Evolutionary conservation across 2,113 vertebrate species (phyloP).

Genomic region (Mastomys natalensis): DNA sequence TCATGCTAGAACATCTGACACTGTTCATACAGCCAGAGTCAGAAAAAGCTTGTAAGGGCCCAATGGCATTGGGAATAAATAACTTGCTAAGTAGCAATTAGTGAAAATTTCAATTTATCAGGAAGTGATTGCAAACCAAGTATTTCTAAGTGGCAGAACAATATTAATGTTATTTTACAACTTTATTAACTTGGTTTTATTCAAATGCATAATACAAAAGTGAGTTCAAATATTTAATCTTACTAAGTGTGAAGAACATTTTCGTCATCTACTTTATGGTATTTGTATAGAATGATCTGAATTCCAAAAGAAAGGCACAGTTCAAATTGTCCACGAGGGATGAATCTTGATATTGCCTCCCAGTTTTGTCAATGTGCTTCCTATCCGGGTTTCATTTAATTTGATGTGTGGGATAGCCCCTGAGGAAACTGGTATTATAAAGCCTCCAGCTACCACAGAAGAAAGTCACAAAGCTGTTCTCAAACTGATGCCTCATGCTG

Average conservation of each 20-base stretch:
- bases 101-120: not conserved
- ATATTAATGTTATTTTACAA: constrained; percentile 33
- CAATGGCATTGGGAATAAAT: not conserved
- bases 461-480: not conserved
- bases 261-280: not conserved
- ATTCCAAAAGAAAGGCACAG: constrained; percentile 11
- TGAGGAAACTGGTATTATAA: not conserved
- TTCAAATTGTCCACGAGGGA: not conserved
- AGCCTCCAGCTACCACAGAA: not conserved
- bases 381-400: not conserved
- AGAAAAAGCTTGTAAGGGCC: not conserved
- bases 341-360: not conserved
- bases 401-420: not conserved
- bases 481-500: not conserved
- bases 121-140: not conserved
- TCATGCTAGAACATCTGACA: not conserved
- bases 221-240: constrained; percentile 12
- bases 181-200: not conserved
- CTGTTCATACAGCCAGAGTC: not conserved
- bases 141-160: constrained; percentile 36
- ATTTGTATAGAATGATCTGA: not conserved
- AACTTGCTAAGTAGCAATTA: not conserved
- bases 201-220: constrained; percentile 49
- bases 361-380: not conserved
- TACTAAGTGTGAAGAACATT: not conserved